A percentile compares a stretch with the other conserved stretches of the same genome.
These are phyloP conservation scores for Camponotus pennsylvanicus DNA, from an alignment of 1,140 invertebrate genomes.

Conservation along the genomic window DNA sequence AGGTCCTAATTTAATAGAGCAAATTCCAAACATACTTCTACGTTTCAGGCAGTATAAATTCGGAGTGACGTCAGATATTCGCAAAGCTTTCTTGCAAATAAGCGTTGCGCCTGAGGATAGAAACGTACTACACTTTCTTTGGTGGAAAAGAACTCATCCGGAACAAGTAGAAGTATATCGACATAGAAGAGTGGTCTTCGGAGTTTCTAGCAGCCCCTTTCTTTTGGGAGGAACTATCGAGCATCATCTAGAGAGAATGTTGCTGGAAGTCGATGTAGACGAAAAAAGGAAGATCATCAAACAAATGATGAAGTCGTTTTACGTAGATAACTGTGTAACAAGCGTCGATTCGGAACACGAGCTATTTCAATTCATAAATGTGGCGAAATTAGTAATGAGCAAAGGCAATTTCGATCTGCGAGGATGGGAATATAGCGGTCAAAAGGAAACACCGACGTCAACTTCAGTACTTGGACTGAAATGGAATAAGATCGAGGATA, in stretches of 20 bases:
- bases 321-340: slow-evolving; percentile 67
- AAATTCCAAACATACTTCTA: background rate
- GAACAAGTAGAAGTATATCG: background rate
- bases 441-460: background rate
- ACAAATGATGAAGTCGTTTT: slow-evolving; percentile 40
- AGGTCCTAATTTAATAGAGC: background rate
- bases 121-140: background rate
- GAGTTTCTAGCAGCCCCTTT: background rate
- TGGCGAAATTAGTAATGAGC: slow-evolving; percentile 43
- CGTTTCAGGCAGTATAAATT: background rate
- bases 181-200: background rate
- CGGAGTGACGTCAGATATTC: background rate
- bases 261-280: background rate
- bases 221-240: background rate
- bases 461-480: background rate
- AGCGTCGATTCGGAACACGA: background rate
- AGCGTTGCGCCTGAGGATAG: background rate
- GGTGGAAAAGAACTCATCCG: background rate
- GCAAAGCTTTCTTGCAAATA: background rate
- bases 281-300: slow-evolving; percentile 39
- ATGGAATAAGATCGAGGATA: background rate
- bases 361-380: background rate
- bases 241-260: background rate
- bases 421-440: slow-evolving; percentile 70
- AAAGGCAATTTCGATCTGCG: slow-evolving; percentile 74